Evolutionary conservation across 2,888 invertebrate genomes (phyloP).

Genomic region (Ornithoptera priamus): DNA sequence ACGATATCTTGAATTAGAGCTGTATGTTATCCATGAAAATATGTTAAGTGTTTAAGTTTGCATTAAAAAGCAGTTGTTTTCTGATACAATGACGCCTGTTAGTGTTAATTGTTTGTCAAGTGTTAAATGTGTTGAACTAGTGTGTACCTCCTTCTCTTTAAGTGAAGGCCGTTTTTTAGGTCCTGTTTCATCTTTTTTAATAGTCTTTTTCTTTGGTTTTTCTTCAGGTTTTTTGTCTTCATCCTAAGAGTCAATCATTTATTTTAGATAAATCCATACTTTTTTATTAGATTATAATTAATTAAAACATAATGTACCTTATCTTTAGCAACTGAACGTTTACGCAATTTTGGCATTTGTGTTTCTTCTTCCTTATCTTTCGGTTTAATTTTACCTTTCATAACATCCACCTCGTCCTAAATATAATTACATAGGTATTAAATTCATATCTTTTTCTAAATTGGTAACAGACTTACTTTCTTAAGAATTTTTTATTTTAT

Average conservation of each 20-base stretch:
- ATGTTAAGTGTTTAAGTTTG: background rate
- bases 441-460: constrained; percentile 13
- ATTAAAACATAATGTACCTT: constrained; percentile 52
- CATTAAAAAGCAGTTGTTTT: background rate
- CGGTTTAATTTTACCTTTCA: constrained; percentile 73
- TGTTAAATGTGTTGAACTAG: constrained; percentile 30
- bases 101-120: constrained; percentile 37
- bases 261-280: background rate
- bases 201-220: constrained; percentile 65
- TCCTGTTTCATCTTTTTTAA: constrained; percentile 63
- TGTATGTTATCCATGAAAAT: background rate
- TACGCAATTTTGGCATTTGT: constrained; percentile 65
- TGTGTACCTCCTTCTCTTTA: constrained; percentile 72
- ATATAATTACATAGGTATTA: constrained; percentile 33
- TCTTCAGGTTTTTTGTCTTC: constrained; percentile 72
- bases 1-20: background rate
- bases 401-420: constrained; percentile 71
- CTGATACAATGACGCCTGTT: constrained; percentile 37
- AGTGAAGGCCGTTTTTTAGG: constrained; percentile 70
- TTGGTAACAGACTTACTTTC: background rate
- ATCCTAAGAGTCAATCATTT: constrained; percentile 51
- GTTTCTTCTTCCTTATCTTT: constrained; percentile 70
- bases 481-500: background rate
- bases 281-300: constrained; percentile 6
- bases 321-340: constrained; percentile 67